Evolutionary conservation across 1,140 invertebrate genomes (phyloP).

Genomic region (Cryptotermes secundus): DNA sequence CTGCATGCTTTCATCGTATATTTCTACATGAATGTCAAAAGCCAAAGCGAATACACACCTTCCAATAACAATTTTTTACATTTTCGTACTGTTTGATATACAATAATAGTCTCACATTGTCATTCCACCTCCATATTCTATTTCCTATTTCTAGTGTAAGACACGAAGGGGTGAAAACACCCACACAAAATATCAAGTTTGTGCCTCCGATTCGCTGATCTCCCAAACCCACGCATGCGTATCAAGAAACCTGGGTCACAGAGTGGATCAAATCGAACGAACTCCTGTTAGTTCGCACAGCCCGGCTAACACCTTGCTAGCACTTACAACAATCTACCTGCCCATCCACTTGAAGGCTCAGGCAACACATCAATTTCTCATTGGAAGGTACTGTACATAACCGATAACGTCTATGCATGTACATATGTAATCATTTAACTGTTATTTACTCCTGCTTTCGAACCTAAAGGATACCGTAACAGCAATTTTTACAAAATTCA

Average conservation of each 20-base stretch:
- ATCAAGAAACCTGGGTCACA: not conserved
- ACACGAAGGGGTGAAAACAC: not conserved
- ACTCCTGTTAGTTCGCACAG: constrained; percentile 2
- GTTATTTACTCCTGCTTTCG: too few relatives aligned
- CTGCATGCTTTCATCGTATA: not conserved
- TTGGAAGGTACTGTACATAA: not conserved
- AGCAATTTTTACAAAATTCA: too few relatives aligned
- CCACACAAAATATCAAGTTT: not conserved
- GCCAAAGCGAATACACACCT: not conserved
- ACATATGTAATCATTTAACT: too few relatives aligned
- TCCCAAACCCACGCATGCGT: not conserved
- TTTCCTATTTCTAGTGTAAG: not conserved
- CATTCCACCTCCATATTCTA: not conserved
- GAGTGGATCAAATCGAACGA: not conserved
- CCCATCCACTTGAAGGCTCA: not conserved
- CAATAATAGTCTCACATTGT: not conserved
- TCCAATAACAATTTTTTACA: not conserved
- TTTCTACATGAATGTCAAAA: not conserved
- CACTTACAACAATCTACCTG: not conserved
- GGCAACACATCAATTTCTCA: not conserved
- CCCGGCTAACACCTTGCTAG: constrained; percentile 7
- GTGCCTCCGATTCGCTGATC: not conserved
- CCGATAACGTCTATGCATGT: too few relatives aligned
- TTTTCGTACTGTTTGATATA: not conserved
- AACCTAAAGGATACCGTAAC: too few relatives aligned